Conservation (phyloP, 2,888 invertebrate genomes). For the Ramazzottius varieornatus region DNA sequence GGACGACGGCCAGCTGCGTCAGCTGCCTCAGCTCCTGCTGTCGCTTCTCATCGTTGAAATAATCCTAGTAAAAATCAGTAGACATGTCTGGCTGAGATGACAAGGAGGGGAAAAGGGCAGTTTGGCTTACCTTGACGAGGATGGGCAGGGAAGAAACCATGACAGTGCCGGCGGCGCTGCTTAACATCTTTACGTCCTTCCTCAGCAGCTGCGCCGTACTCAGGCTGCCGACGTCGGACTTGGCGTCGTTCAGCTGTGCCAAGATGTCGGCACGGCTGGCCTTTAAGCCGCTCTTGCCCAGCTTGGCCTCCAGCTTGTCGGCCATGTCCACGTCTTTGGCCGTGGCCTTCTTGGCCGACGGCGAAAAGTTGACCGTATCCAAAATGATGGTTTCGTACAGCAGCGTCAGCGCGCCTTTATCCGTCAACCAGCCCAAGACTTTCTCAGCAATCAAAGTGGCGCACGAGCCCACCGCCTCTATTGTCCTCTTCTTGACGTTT, state of each 20-base stretch:
- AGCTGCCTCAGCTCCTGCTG: no score
- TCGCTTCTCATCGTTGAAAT: no score
- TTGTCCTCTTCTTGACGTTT: slow-evolving; percentile 19
- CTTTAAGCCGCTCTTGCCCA: slow-evolving; percentile 8
- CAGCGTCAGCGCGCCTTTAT: not conserved
- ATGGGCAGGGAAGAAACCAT: not conserved
- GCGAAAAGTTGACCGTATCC: slow-evolving; percentile 50
- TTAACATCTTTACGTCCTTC: not conserved
- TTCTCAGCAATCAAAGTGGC: slow-evolving; percentile 40
- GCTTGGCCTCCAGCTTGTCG: slow-evolving; percentile 23
- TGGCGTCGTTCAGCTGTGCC: not conserved
- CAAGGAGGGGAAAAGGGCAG: no score
- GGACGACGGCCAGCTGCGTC: no score
- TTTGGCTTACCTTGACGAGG: not conserved
- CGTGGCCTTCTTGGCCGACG: slow-evolving; percentile 38
- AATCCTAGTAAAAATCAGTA: no score
- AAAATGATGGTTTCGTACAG: slow-evolving; percentile 38
- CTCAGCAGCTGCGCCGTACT: not conserved
- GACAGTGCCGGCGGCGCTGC: not conserved
- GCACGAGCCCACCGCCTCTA: slow-evolving; percentile 51
- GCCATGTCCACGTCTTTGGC: slow-evolving; percentile 36
- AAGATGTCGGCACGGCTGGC: not conserved
- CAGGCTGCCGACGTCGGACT: not conserved
- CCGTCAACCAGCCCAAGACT: slow-evolving; percentile 20
- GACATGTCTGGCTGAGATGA: no score